Conservation (phyloP, 1,140 invertebrate species). For the Ceratina calcarata region DNA sequence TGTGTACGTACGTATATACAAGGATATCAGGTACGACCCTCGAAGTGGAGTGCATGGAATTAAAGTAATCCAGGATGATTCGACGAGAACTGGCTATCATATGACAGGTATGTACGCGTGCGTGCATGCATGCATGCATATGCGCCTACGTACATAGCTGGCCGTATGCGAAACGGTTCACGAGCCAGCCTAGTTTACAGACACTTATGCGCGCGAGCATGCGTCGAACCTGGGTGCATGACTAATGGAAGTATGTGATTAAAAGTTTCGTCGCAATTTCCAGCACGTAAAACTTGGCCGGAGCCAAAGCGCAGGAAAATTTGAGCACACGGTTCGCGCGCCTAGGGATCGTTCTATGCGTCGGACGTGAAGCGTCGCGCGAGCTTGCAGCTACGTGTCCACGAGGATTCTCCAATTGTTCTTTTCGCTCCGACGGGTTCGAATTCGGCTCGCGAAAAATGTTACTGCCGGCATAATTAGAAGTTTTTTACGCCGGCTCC, state of each 20-base stretch:
- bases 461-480: conserved; percentile 6
- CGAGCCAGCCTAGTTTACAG: conserved; percentile 37
- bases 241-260: conserved; percentile 75
- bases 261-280: conserved; percentile 75
- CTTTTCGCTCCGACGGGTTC: background rate
- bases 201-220: conserved; percentile 5
- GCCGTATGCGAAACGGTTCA: conserved; percentile 10
- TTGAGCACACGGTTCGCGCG: background rate
- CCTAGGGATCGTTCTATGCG: background rate
- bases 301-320: conserved; percentile 25
- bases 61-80: conserved; percentile 22
- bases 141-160: conserved; percentile 37
- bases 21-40: background rate
- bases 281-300: conserved; percentile 51
- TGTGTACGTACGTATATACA: background rate
- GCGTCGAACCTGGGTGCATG: conserved; percentile 63
- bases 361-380: conserved; percentile 8
- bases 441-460: conserved; percentile 16
- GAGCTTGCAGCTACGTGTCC: background rate
- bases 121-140: no score
- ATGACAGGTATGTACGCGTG: conserved; percentile 2
- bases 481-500: background rate
- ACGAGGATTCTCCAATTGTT: conserved; percentile 20
- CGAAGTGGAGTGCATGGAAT: conserved; percentile 7
- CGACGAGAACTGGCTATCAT: conserved; percentile 17